A percentile compares a stretch with the other conserved stretches of the same genome.
Conservation (phyloP, 2,113 vertebrate species). For the Sardina pilchardus region DNA sequence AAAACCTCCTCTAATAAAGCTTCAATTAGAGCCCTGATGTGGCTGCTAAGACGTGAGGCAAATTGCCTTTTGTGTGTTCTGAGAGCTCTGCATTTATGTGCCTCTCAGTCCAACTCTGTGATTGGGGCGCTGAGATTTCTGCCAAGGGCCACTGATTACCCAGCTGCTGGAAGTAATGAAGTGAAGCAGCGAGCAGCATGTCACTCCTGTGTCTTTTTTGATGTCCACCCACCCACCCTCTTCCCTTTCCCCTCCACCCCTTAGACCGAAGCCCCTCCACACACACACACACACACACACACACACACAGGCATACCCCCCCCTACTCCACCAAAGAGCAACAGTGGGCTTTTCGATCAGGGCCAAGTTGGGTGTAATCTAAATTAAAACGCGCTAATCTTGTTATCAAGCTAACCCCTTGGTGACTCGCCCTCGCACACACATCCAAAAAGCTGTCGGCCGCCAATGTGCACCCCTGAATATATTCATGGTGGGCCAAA, state of each 20-base stretch:
- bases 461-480: constrained; percentile 48
- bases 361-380: constrained; percentile 66
- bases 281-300: neutral
- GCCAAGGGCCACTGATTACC: constrained; percentile 22
- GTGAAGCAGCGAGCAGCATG: constrained; percentile 52
- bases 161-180: constrained; percentile 60
- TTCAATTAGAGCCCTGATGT: neutral
- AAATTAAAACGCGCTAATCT: constrained; percentile 72
- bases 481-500: constrained; percentile 51
- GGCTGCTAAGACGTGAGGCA: neutral
- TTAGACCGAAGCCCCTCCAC: neutral
- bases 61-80: neutral
- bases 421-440: constrained; percentile 37
- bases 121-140: neutral
- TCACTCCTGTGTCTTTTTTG: constrained; percentile 53
- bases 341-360: constrained; percentile 47
- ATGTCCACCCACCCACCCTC: constrained; percentile 53
- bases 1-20: constrained; percentile 10
- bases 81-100: neutral
- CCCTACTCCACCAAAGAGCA: neutral
- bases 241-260: neutral
- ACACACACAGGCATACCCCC: neutral
- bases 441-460: constrained; percentile 55
- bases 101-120: neutral
- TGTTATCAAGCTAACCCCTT: constrained; percentile 62